A percentile compares a stretch with the other conserved stretches of the same genome.
These are phyloP conservation scores for Ptilonorhynchus violaceus DNA, from an alignment of 2,113 vertebrate genomes.

Conservation along the genomic window DNA sequence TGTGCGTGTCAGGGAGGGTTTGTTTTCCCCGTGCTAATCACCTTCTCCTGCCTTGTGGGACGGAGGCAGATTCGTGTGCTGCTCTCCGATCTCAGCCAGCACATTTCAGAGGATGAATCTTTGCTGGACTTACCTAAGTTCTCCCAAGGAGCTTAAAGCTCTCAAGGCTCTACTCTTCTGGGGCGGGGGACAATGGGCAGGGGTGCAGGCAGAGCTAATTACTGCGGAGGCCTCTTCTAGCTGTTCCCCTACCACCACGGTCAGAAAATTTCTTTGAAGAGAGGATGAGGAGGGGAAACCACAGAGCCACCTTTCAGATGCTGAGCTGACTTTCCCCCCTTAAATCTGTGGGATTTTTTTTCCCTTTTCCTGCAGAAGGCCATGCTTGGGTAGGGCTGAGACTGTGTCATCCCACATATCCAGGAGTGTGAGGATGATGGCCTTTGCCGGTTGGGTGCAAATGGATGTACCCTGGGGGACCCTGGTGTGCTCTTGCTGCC, in stretches of 20 bases:
- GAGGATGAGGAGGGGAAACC: background rate
- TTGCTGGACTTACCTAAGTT: background rate
- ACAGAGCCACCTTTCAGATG: background rate
- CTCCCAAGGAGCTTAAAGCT: background rate
- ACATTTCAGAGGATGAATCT: background rate
- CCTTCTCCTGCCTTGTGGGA: background rate
- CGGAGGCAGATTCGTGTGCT: fast-evolving
- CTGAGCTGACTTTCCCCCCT: background rate
- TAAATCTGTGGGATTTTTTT: background rate
- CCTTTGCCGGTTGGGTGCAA: background rate
- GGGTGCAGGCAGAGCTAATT: background rate
- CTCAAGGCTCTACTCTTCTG: background rate
- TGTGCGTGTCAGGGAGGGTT: background rate
- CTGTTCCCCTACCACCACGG: background rate
- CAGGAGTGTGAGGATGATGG: background rate
- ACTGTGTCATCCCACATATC: background rate
- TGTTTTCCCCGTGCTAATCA: background rate
- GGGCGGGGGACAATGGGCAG: background rate
- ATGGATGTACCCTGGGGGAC: background rate
- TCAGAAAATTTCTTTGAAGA: background rate
- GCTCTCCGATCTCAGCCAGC: background rate
- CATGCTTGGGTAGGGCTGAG: background rate
- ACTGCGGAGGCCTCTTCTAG: background rate
- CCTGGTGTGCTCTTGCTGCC: fast-evolving
- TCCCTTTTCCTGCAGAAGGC: background rate